Percentiles rank a stretch among this genome's conserved stretches.
Conservation (phyloP, 2,888 invertebrate species). For the Agonopterix alstromeriana region DNA sequence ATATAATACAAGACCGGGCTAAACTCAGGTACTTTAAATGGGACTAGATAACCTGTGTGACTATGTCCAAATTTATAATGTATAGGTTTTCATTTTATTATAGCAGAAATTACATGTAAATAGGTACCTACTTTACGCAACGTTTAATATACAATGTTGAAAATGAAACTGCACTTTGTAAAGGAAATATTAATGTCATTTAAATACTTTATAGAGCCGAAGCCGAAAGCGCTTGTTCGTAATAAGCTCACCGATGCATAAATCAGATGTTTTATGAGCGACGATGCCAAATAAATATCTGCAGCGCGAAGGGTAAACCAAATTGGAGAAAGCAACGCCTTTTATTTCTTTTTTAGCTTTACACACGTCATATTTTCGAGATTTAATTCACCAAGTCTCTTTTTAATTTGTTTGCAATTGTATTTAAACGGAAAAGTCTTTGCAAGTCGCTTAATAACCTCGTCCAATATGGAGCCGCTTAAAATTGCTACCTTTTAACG, state of each 20-base stretch:
- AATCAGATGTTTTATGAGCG: conserved; percentile 56
- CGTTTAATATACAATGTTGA: background rate
- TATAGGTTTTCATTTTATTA: no score
- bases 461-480: conserved; percentile 23
- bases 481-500: conserved; percentile 16
- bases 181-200: conserved; percentile 47
- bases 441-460: conserved; percentile 13
- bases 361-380: background rate
- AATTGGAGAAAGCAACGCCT: conserved; percentile 26
- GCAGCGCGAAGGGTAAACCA: conserved; percentile 18
- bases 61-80: no score
- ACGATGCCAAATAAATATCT: conserved; percentile 54
- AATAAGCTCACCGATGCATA: conserved; percentile 47
- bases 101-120: no score
- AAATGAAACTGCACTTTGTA: conserved; percentile 17
- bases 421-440: conserved; percentile 2
- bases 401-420: conserved; percentile 20
- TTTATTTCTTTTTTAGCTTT: background rate
- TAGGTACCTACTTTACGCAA: background rate
- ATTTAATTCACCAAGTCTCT: conserved; percentile 17
- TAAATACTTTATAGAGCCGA: conserved; percentile 55
- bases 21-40: no score
- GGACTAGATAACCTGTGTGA: no score
- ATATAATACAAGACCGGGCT: no score
- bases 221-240: conserved; percentile 47